Percentiles rank a stretch among this genome's conserved stretches.
Evolutionary conservation across 2,797 vertebrate species (phyloP).

Genomic region (Phoeniculus purpureus): DNA sequence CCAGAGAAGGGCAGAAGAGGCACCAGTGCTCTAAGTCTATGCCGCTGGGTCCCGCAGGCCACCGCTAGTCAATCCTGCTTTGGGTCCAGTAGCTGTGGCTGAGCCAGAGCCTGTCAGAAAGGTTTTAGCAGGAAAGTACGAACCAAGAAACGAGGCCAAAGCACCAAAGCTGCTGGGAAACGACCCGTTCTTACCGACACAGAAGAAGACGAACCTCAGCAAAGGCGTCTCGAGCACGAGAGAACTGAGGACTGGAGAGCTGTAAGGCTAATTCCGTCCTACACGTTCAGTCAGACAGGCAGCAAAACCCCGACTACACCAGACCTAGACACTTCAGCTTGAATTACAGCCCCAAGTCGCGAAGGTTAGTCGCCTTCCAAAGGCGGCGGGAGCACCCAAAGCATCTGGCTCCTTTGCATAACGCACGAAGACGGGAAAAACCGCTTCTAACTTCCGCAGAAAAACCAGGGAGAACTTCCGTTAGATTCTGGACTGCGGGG

Average conservation of each 20-base stretch:
- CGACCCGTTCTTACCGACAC: neutral
- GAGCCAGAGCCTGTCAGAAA: neutral
- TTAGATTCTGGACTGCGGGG: conserved; percentile 24
- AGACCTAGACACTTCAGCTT: conserved; percentile 74
- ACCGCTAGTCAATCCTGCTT: neutral
- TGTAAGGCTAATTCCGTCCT: conserved; percentile 5
- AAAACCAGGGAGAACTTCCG: conserved; percentile 23
- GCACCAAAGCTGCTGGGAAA: neutral
- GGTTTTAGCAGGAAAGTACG: neutral
- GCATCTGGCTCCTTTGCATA: conserved; percentile 74
- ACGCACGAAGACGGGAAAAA: conserved; percentile 39
- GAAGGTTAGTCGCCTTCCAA: conserved; percentile 61
- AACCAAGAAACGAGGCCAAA: neutral
- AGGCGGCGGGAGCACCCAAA: conserved; percentile 60
- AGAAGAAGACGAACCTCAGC: neutral
- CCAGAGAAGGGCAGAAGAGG: neutral
- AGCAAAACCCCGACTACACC: conserved; percentile 48
- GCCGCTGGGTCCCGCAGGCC: neutral
- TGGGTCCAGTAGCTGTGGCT: neutral
- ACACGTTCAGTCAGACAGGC: conserved; percentile 39
- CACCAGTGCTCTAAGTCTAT: neutral
- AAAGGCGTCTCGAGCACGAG: conserved; percentile 13
- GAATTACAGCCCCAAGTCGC: conserved; percentile 65
- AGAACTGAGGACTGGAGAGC: conserved; percentile 4
- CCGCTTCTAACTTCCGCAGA: conserved; percentile 30